phyloP scores from a whole-genome alignment of 2,113 vertebrate genomes.

The Astatoreochromis straeleni region DNA sequence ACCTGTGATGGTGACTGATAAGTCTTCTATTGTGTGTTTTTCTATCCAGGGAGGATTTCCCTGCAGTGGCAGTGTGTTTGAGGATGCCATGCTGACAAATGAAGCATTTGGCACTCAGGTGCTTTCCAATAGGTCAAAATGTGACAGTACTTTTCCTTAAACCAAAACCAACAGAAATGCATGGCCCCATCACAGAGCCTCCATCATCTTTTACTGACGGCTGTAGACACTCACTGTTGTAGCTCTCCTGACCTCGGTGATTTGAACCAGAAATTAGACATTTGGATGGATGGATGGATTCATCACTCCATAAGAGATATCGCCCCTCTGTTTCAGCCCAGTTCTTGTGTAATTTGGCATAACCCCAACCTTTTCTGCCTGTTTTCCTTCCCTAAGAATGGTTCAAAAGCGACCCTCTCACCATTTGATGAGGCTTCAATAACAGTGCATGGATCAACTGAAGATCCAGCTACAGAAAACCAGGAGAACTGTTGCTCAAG shows the following conservation, averaged over 20 bases:
- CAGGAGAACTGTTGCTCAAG: not conserved
- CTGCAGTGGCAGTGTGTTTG: not conserved
- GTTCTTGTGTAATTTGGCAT: accelerated
- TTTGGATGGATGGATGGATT: not conserved
- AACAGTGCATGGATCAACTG: not conserved
- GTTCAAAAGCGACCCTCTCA: not conserved
- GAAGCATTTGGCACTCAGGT: not conserved
- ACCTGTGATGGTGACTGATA: not conserved
- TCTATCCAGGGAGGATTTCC: not conserved
- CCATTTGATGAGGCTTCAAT: not conserved
- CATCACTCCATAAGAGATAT: not conserved
- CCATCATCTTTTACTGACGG: not conserved
- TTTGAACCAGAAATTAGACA: not conserved
- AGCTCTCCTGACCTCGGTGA: not conserved
- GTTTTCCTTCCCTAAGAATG: not conserved
- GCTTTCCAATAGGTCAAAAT: not conserved
- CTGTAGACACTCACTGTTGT: not conserved
- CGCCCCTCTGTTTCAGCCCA: not conserved
- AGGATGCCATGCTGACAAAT: not conserved
- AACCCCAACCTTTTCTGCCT: not conserved
- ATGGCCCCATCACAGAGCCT: not conserved
- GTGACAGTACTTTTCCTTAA: not conserved
- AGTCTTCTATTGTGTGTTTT: not conserved
- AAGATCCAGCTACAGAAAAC: not conserved
- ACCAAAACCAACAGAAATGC: not conserved